A percentile compares a stretch with the other conserved stretches of the same genome.
These are phyloP conservation scores for Phasia obesa DNA, from an alignment of 2,888 invertebrate species.

Conservation along the genomic window DNA sequence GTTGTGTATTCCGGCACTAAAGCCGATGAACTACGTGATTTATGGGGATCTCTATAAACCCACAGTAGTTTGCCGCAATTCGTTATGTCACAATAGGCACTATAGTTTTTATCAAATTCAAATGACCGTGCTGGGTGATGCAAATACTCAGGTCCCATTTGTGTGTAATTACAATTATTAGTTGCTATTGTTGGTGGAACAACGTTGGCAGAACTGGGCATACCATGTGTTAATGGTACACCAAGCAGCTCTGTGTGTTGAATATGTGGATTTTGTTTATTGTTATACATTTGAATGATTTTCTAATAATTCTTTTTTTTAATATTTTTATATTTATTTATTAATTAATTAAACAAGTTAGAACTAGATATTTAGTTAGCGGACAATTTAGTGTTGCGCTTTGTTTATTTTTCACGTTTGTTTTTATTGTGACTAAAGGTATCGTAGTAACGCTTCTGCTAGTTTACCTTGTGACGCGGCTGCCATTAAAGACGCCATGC, in stretches of 20 bases:
- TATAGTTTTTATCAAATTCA: slow-evolving; percentile 49
- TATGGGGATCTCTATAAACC: slow-evolving; percentile 76
- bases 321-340: neutral
- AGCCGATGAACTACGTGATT: slow-evolving; percentile 66
- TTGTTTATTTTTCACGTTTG: slow-evolving; percentile 56
- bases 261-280: slow-evolving; percentile 23
- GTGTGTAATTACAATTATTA: slow-evolving; percentile 20
- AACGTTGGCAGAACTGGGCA: slow-evolving; percentile 16
- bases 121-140: slow-evolving; percentile 58
- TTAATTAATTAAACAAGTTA: slow-evolving; percentile 38
- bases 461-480: slow-evolving; percentile 47
- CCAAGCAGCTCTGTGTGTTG: slow-evolving; percentile 14
- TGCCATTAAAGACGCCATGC: slow-evolving; percentile 55
- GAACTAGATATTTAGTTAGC: slow-evolving; percentile 17
- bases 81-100: slow-evolving; percentile 77
- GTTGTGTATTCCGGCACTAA: slow-evolving; percentile 55
- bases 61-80: slow-evolving; percentile 82
- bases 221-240: neutral
- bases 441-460: slow-evolving; percentile 64
- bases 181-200: slow-evolving; percentile 20
- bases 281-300: slow-evolving; percentile 50
- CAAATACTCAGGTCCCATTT: slow-evolving; percentile 51
- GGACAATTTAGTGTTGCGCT: slow-evolving; percentile 38
- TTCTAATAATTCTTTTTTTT: neutral
- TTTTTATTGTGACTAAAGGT: slow-evolving; percentile 66